Conservation (phyloP, 2,113 vertebrate species). For the Odocoileus hemionus region DNA sequence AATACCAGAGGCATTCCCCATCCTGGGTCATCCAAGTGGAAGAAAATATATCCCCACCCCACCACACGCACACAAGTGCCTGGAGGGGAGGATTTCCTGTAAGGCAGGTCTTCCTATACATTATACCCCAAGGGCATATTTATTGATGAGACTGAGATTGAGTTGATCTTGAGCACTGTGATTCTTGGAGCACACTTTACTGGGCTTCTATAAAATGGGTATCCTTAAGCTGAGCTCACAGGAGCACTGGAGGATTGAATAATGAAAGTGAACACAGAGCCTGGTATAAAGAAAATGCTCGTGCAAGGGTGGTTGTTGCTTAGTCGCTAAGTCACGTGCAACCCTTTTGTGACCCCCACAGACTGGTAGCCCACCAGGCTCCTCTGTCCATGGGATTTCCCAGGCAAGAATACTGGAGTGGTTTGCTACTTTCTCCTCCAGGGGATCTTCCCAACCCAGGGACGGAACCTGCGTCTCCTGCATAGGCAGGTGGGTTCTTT, state of each 20-base stretch:
- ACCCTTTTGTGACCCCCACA: neutral
- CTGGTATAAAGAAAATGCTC: neutral
- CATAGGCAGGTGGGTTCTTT: neutral
- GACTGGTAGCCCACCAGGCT: neutral
- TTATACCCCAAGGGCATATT: neutral
- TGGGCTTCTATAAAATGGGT: neutral
- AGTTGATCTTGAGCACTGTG: neutral
- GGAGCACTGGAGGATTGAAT: neutral
- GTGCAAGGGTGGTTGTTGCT: neutral
- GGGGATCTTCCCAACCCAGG: neutral
- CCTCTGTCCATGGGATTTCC: neutral
- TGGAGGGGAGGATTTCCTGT: neutral
- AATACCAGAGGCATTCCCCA: neutral
- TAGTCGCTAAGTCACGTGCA: neutral
- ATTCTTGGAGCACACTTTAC: neutral
- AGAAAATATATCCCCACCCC: fast-evolving
- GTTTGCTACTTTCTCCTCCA: neutral
- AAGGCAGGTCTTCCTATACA: neutral
- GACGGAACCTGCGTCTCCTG: neutral
- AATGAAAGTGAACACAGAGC: fast-evolving
- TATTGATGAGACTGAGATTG: neutral
- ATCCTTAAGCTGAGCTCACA: neutral
- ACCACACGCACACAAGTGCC: too few species aligned
- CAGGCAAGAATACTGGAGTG: neutral
- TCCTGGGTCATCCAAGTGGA: neutral